Evolutionary conservation across 2,888 invertebrate genomes (phyloP).

Genomic region (Ctenicera cuprea): DNA sequence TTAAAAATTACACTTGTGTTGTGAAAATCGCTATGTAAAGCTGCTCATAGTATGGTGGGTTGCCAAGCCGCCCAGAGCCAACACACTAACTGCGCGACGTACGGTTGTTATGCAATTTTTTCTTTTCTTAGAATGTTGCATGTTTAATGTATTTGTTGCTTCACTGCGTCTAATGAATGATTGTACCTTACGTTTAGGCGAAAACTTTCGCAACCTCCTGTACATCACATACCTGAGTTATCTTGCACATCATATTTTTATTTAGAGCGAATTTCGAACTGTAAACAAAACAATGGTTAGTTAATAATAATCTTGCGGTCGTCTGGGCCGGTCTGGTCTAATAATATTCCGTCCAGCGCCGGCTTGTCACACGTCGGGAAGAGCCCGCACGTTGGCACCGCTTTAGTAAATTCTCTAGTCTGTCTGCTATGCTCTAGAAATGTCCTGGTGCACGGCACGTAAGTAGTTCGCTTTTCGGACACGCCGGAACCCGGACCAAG

Average conservation of each 20-base stretch:
- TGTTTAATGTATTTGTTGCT: too few species aligned
- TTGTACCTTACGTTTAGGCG: too few species aligned
- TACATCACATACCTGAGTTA: neutral
- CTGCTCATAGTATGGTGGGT: too few species aligned
- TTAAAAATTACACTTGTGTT: too few species aligned
- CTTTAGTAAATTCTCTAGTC: conserved; percentile 48
- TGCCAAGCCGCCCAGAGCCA: too few species aligned
- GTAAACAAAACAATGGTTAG: conserved; percentile 53
- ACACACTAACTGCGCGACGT: too few species aligned
- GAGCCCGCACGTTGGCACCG: conserved; percentile 49
- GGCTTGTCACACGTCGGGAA: conserved; percentile 47
- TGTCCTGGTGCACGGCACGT: conserved; percentile 45
- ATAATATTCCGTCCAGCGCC: conserved; percentile 51
- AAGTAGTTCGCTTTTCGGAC: conserved; percentile 34
- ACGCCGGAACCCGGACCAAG: conserved; percentile 16
- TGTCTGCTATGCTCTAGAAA: conserved; percentile 49
- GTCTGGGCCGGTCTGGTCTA: conserved; percentile 51
- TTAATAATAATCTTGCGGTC: conserved; percentile 52
- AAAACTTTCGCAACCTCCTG: neutral
- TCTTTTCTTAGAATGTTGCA: too few species aligned
- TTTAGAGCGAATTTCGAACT: conserved; percentile 23
- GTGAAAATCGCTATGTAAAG: too few species aligned
- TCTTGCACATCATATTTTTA: neutral
- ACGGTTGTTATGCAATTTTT: too few species aligned
- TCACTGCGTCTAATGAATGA: too few species aligned